These are phyloP conservation scores for Propithecus perrieri DNA, from an alignment of 2,797 vertebrate species.

Conservation along the genomic window DNA sequence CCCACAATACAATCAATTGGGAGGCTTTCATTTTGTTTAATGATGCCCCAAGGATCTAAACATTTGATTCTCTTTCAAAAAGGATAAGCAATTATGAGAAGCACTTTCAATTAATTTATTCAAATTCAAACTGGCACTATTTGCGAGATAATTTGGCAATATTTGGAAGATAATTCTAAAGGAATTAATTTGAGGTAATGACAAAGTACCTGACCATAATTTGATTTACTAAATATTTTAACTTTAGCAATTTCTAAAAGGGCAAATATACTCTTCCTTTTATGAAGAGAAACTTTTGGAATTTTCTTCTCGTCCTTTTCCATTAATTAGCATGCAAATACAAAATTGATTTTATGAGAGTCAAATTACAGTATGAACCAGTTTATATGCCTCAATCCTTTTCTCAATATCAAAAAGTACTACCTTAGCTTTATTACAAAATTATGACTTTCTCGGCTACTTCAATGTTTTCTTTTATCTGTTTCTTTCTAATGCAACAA, in stretches of 20 bases:
- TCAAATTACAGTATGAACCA: not conserved
- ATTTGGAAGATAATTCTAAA: slow-evolving; percentile 38
- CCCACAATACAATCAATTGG: slow-evolving; percentile 10
- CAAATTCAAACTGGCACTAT: slow-evolving; percentile 53
- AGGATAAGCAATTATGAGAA: slow-evolving; percentile 59
- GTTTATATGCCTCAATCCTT: not conserved
- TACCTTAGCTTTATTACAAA: not conserved
- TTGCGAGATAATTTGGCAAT: slow-evolving; percentile 57
- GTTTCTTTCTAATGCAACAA: not conserved
- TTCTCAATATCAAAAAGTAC: not conserved
- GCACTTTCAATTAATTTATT: slow-evolving; percentile 66
- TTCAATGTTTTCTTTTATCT: not conserved
- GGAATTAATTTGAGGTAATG: slow-evolving; percentile 41
- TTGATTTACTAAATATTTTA: slow-evolving; percentile 43
- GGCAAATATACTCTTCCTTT: not conserved
- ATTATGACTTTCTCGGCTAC: not conserved
- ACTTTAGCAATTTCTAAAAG: not conserved
- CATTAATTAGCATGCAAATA: not conserved
- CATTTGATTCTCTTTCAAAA: slow-evolving; percentile 58
- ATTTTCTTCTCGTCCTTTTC: not conserved
- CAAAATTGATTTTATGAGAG: not conserved
- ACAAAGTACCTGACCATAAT: not conserved
- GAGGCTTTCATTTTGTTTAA: slow-evolving; percentile 65
- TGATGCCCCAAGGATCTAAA: slow-evolving; percentile 57
- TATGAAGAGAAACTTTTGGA: not conserved